A percentile compares a stretch with the other conserved stretches of the same genome.
Conservation (phyloP, 2,888 invertebrate species). For the Agrotis segetum region DNA sequence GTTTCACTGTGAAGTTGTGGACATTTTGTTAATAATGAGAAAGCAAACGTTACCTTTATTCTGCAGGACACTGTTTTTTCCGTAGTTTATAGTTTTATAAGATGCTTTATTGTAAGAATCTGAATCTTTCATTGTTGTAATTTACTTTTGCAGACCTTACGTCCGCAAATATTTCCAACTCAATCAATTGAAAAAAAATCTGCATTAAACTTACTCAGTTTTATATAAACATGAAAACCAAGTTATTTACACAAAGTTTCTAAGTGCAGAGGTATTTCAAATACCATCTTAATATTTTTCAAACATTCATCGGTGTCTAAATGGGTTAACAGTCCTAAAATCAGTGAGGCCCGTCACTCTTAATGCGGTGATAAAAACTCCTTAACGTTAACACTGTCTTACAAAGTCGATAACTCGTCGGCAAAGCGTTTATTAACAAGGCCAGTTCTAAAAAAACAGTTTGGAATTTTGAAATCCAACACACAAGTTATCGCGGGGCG, state of each 20-base stretch:
- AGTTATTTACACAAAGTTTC: neutral
- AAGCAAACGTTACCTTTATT: no score
- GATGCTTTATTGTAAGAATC: no score
- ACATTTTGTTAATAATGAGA: no score
- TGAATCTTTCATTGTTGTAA: neutral
- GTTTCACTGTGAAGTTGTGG: no score
- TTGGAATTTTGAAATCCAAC: slow-evolving; percentile 73
- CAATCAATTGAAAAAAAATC: slow-evolving; percentile 5
- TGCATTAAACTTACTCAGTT: neutral
- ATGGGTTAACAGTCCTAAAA: slow-evolving; percentile 12
- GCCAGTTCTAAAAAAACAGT: slow-evolving; percentile 61
- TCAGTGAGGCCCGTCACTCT: slow-evolving; percentile 25
- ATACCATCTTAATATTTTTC: slow-evolving; percentile 4
- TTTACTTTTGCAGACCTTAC: neutral
- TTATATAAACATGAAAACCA: neutral
- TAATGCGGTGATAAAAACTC: slow-evolving; percentile 38
- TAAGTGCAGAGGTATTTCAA: slow-evolving; percentile 20
- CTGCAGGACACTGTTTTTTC: no score
- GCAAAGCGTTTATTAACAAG: slow-evolving; percentile 66
- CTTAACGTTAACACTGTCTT: slow-evolving; percentile 48
- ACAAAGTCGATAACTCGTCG: slow-evolving; percentile 68
- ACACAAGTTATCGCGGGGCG: slow-evolving; percentile 67
- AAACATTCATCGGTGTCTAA: slow-evolving; percentile 1
- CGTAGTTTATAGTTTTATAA: no score
- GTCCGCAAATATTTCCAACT: neutral